Conservation (phyloP, 64 coral and sea anemone genomes). For the Stichodactyla mertensii region DNA sequence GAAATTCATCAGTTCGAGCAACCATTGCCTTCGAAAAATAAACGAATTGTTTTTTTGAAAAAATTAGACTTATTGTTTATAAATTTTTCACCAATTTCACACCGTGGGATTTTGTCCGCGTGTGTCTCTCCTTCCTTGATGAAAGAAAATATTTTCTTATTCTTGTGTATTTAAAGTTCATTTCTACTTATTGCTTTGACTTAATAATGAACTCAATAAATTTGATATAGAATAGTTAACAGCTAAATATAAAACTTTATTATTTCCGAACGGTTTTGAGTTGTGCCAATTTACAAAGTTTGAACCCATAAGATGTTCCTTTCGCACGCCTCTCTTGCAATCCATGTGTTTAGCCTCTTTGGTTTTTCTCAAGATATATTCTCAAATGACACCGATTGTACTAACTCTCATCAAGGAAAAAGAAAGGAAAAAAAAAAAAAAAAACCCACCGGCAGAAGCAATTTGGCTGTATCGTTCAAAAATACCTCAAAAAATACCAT, state of each 20-base stretch:
- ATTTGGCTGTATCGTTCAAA: not conserved
- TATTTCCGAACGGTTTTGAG: not conserved
- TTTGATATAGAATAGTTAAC: not conserved
- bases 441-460: too few relatives aligned
- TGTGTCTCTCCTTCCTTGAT: not conserved
- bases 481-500: not conserved
- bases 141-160: not conserved
- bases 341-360: not conserved
- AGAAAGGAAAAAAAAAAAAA: too few relatives aligned
- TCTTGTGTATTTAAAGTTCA: not conserved
- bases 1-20: not conserved
- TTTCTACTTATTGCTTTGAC: not conserved
- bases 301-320: not conserved
- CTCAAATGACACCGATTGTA: not conserved
- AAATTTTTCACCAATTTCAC: constrained; percentile 6
- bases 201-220: not conserved
- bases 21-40: not conserved
- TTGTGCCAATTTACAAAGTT: not conserved
- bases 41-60: not conserved
- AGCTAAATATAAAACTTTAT: not conserved
- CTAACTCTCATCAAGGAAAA: not conserved
- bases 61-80: constrained; percentile 9
- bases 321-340: not conserved
- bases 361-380: not conserved
- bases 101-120: constrained; percentile 16